Evolutionary conservation across 2,888 invertebrate species (phyloP), one percentile per base, ranked within the genome.

Genomic region (Podotricha telesiphe): DNA sequence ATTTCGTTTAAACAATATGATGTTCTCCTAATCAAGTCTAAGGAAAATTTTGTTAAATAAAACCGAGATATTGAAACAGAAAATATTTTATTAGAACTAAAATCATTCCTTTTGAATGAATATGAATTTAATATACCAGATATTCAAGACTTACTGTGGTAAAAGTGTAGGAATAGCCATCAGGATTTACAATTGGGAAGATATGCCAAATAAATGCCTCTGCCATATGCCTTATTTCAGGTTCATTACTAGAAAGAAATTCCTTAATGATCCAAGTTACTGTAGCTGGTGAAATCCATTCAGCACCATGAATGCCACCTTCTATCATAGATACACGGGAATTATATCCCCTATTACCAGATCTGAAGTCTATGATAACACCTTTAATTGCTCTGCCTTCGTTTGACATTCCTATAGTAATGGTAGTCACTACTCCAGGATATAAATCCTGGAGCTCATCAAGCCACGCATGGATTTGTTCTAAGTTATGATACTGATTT

Each of bases 281-380:
- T 0, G 95, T 94, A 0, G 96, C 95, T 0, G 96, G 95, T 0
- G 95, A 94, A 28, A 96, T 95, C 96, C 96, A 96, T 86, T 96
- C 96, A 51, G 65, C 96, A 83, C 96, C 95, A 82, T 96, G 96
- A 69, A 96, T 95, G 13, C 94, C 94, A 62, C 92, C 91, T 86
- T 92, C 91, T 17, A 82, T 80, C 28, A 83, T 82, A 17, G 84
- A 86, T 40, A 77, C 72, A 2, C 79, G 74, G 15, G 76, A 72
- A 17, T 53, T 53, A 10, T 28, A 10, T 10, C 53, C 34, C 81
- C 81, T 74, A 19, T 69, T 70, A 37, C 69, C 75, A 45, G 76
- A 72, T 56, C 77, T 77, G 28, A 71, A 20, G 93, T 93, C 81
- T 63, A 78, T 86, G 77, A 93, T 94, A 0, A 95, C 73, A 0